Evolutionary conservation across 2,888 invertebrate genomes (phyloP), one percentile per base, ranked within the genome.

Genomic region (Apodemia hepburni): DNA sequence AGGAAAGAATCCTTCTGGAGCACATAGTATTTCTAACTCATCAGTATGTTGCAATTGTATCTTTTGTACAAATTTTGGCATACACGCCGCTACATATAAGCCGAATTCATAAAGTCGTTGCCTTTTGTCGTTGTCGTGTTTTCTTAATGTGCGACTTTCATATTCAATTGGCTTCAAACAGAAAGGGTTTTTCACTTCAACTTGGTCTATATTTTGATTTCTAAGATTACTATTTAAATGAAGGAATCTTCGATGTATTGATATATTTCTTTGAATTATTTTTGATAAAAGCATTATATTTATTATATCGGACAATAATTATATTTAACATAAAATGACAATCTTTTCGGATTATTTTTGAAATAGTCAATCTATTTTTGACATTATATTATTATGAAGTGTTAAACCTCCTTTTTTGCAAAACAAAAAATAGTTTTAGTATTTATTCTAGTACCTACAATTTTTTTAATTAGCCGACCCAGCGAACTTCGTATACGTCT

Each of bases 41-140:
- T 87, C 90, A 0, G 72, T 80, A 63, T 85, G 84, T 61, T 87
- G 86, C 77, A 90, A 76, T 71, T 84, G 85, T 27, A 89, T 73
- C 69, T 83, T 84, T 67, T 90, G 90, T 1, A 90, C 87, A 65
- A 73, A 90, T 68, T 88, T 90, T 0, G 90, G 90, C 70, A 89
- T 65, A 67, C 89, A 90, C 3, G 84, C 79, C 1, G 86, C 90
- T 0, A 83, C 84, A 67, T 90, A 90, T 3, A 90, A 69, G 22
- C 90, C 90, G 61, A 87, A 90, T 61, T 89, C 85, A 61, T 90
- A 89, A 1, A 89, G 72, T 18, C 67, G 74, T 70, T 88, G 85
- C 3, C 90, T 79, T 59, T 66, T 73, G 0, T 59, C 58, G 58
- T 87, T 89, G 61, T 89, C 77, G 65, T 90, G 90, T 58, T 69